Conservation (phyloP, 64 coral and sea anemone species). For the Dendronephthya gigantea region DNA sequence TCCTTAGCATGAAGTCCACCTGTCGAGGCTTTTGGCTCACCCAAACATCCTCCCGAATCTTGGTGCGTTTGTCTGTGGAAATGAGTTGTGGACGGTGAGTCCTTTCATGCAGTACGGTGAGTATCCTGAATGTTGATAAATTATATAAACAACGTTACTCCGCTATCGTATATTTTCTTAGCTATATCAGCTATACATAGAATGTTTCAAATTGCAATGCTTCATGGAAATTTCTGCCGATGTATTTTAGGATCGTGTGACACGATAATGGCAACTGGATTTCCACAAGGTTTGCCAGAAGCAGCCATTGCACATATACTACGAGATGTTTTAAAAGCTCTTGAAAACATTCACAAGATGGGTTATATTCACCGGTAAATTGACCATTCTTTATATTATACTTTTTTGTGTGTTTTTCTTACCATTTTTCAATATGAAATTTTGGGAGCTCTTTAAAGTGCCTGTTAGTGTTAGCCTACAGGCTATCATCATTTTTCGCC, state of each 20-base stretch:
- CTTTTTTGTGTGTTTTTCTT: no score
- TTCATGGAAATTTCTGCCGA: not conserved
- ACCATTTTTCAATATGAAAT: no score
- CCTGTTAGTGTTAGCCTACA: no score
- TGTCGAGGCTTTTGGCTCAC: constrained; percentile 59
- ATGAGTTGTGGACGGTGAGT: constrained; percentile 63
- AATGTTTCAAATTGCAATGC: no score
- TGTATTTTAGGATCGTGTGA: constrained; percentile 54
- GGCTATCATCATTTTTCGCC: no score
- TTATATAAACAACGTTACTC: no score
- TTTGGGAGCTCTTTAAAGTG: no score
- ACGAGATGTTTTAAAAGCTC: constrained; percentile 59
- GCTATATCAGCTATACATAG: no score
- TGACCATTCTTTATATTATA: not conserved
- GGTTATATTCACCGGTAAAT: constrained; percentile 78
- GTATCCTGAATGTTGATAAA: not conserved
- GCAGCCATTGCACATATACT: constrained; percentile 65
- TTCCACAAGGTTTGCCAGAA: constrained; percentile 66
- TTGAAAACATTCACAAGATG: constrained; percentile 88
- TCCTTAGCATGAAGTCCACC: constrained; percentile 69
- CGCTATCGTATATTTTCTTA: no score
- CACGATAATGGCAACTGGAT: constrained; percentile 51
- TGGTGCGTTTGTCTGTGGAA: constrained; percentile 70
- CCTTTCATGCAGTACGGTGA: constrained; percentile 80
- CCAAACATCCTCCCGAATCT: constrained; percentile 74